Evolutionary conservation across 1,140 invertebrate genomes (phyloP), one percentile per base, ranked within the genome.

Genomic region (Lucilia sericata): DNA sequence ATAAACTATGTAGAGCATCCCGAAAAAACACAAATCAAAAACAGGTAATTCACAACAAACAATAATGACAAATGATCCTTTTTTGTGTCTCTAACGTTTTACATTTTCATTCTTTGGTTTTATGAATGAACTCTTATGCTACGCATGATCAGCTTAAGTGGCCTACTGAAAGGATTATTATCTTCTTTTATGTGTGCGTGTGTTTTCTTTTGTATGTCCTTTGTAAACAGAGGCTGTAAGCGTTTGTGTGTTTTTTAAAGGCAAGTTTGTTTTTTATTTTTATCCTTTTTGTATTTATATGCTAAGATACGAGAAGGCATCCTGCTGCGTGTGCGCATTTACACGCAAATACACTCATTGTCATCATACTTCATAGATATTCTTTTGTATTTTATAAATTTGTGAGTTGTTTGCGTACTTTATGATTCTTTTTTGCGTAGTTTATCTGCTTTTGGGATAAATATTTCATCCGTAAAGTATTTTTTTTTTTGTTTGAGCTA

Each of bases 91-190:
- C 25, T 30, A 30, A 30, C 25, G 25, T 30, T 30, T 30, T 30
- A 30, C 25, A 30, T 25, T 74, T 74, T 74, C 30, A 21, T 74
- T 25, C 30, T 21, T 10, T 74, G 3, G 3, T 74, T 25, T 25
- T 65, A 60, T 74, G 70, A 83, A 83, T 47, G 83, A 65, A 55
- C 25, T 78, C 21, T 30, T 60, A 14, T 85, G 86, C 85, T 83
- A 86, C 82, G 86, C 85, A 85, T 89, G 88, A 90, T 90, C 88
- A 86, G 88, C 88, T 88, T 89, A 88, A 88, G 87, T 87, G 88
- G 88, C 88, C 82, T 87, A 89, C 85, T 89, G 88, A 89, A 89
- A 88, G 87, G 87, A 89, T 90, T 89, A 89, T 85, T 84, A 84
- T 86, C 34, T 83, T 34, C 30, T 34, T 70, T 74, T 8, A 30